phyloP scores from a whole-genome alignment of 2,113 vertebrate genomes.

The Egretta garzetta region DNA sequence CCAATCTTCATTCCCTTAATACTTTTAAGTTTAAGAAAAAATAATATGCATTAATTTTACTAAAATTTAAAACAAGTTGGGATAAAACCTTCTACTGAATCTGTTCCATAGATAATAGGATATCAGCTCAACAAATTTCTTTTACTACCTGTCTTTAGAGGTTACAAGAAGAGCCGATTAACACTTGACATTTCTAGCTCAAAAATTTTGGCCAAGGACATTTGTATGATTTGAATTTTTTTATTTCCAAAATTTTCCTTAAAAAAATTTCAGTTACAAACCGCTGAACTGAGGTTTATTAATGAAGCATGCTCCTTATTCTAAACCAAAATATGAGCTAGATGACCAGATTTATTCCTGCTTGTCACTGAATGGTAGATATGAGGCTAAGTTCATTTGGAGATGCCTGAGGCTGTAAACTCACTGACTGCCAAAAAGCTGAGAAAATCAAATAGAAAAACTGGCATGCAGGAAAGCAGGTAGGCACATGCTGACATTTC shows the following conservation, averaged over 20 bases:
- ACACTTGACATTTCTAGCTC: neutral
- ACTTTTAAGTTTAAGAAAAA: neutral
- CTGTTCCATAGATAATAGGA: neutral
- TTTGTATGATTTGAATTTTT: neutral
- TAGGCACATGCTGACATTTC: neutral
- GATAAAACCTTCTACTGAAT: neutral
- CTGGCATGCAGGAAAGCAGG: neutral
- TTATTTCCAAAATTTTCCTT: neutral
- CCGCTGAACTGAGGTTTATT: neutral
- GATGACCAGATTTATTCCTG: neutral
- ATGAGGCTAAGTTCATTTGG: neutral
- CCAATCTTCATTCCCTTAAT: neutral
- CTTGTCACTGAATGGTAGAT: accelerated
- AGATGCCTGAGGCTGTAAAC: neutral
- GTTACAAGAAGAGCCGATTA: neutral
- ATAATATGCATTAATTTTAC: neutral
- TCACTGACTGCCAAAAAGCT: neutral
- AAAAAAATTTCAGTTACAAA: neutral
- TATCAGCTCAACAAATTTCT: neutral
- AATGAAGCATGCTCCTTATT: neutral
- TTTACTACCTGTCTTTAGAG: neutral
- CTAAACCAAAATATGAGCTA: neutral
- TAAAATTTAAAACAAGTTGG: neutral
- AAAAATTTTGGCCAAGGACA: neutral
- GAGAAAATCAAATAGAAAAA: neutral